Base-by-base conservation (phyloP, 92 coral and sea anemone genomes). In the Anthopleura xanthogrammica region DNA sequence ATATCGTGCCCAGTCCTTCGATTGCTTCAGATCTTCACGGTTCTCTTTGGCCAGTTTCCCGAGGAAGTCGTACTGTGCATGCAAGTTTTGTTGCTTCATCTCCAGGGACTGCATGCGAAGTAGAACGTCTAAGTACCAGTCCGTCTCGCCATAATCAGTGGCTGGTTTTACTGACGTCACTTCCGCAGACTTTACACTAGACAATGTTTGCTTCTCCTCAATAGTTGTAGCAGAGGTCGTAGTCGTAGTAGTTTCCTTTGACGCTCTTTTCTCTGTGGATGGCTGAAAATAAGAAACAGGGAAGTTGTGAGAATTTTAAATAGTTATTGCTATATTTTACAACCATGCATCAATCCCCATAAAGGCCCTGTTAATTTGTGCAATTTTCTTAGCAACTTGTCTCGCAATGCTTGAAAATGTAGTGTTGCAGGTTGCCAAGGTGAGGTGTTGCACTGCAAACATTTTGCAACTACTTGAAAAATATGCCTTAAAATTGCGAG, bases 81-180 rank as follows among this genome's bases (percentile, higher is more conserved):
- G 86, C 80, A 93, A 60, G 36, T 80, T 91, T 23, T 90, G 86
- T 64, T 91, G 92, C 56, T 74, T 91, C 95, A 91, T 91, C 12
- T 88, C 89, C 81, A 93, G 87, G 81, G 93, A 89, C 65, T 91
- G 95, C 78, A 93, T 68, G 12, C 92, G 98, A 13, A 91, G 98
- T 19, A 89, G 75, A 0, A 93, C 60, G 17, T 93, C 91, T 23
- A 85, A 73, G 80, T 93, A 92, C 98, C 97, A 93, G 85, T 89
- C 91, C 17, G 86, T 93, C 43, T 88, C 87, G 74, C 85, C 83
- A 75, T 65, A 72, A 41, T 68, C 77, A 16, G 77, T 17, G 64
- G 84, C 19, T 11, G 77, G 40, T 7, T 50, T 48, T 2, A 22
- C 36, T 68, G 74, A 68, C 74, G 29, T 68, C 74, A 68, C 74